phyloP scores from a whole-genome alignment of 1,140 invertebrate species.

The Conus ventricosus region DNA sequence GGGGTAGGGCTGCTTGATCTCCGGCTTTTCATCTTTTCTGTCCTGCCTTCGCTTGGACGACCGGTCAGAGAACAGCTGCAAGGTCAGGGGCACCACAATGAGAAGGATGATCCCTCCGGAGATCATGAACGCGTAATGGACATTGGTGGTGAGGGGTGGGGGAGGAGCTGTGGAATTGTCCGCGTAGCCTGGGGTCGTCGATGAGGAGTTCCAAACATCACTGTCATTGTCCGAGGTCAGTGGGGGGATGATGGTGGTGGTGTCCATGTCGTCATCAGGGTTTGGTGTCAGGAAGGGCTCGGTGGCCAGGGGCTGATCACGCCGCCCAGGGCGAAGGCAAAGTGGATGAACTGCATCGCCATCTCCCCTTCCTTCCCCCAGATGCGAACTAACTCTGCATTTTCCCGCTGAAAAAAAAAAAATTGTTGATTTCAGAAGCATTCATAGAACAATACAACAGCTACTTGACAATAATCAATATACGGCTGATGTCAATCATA shows the following conservation, averaged over 20 bases:
- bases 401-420: conserved; percentile 71
- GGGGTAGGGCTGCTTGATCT: conserved; percentile 32
- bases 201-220: neutral
- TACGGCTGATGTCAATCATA: too few species aligned
- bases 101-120: conserved; percentile 31
- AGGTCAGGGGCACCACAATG: conserved; percentile 19
- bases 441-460: too few species aligned
- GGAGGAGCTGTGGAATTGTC: neutral
- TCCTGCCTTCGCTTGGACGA: conserved; percentile 17
- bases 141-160: conserved; percentile 14
- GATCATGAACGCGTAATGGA: conserved; percentile 42
- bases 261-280: conserved; percentile 7
- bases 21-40: neutral
- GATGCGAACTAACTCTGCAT: conserved; percentile 74
- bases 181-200: neutral
- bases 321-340: conserved; percentile 57
- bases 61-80: conserved; percentile 23
- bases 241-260: neutral
- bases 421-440: neutral
- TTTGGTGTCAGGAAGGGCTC: conserved; percentile 54
- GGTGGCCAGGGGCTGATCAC: conserved; percentile 53
- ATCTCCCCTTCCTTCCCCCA: conserved; percentile 73
- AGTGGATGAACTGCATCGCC: conserved; percentile 54
- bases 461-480: too few species aligned
- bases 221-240: too few species aligned